Evolutionary conservation across 2,888 invertebrate species (phyloP), one percentile per base, ranked within the genome.

Genomic region (Buathra laborator): DNA sequence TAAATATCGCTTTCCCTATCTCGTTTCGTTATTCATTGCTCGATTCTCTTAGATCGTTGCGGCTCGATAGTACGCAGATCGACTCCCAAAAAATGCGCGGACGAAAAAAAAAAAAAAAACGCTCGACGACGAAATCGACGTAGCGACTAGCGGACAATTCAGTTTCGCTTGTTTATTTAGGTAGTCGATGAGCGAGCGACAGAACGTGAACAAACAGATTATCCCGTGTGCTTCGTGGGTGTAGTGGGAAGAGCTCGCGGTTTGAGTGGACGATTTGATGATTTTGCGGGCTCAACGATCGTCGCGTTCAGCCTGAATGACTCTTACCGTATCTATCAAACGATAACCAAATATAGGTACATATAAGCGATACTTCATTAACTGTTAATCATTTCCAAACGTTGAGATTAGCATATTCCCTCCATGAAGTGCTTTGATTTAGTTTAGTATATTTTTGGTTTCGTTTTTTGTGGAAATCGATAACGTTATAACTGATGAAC

Each of bases 281-380:
- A 84, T 81, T 84, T 81, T 84, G 81, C 74, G 56, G 80, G 81
- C 70, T 70, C 74, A 78, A 74, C 84, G 78, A 70, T 78, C 77
- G 74, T 81, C 74, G 78, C 68, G 74, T 81, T 56, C 74, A 56
- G 37, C 46, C 70, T 62, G 51, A 72, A 62, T 77, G 24, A 56
- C 80, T 70, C n/a, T 53, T 62, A n/a, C 19, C 56, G 56, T 10
- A 24, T 24, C 56, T 56, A 19, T 56, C 56, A 24, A 12, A 19
- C 24, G 10, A 10, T 56, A 37, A 37, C 37, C 37, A 19, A 10
- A 19, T 19, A 4, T 10, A 12, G 19, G 3, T 24, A 24, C 24
- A 1, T 3, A 24, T 24, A 56, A 24, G 3, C 24, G 56, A 56
- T 24, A 56, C 19, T 19, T 56, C 56, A 24, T 10, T 16, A 24